phyloP scores from a whole-genome alignment of 1,140 invertebrate species.

The Lerema accius region DNA sequence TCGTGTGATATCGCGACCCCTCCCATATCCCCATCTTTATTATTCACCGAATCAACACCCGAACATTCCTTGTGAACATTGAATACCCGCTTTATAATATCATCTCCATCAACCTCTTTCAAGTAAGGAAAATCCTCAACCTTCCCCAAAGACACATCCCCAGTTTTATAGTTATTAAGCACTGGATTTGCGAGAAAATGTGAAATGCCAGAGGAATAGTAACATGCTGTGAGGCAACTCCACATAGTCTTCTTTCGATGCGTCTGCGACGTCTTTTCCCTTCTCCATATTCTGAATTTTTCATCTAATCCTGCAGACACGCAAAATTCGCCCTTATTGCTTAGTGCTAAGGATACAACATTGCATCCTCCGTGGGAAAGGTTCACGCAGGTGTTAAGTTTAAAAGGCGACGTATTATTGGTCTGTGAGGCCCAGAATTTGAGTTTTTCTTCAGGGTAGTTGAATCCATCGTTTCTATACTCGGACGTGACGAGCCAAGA shows the following conservation, averaged over 20 bases:
- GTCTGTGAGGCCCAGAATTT: slow-evolving; percentile 64
- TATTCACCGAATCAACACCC: slow-evolving; percentile 27
- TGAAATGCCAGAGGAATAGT: slow-evolving; percentile 68
- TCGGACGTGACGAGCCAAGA: slow-evolving; percentile 71
- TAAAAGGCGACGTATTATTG: slow-evolving; percentile 53
- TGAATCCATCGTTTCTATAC: slow-evolving; percentile 69
- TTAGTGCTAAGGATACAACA: slow-evolving; percentile 64
- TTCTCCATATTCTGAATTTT: slow-evolving; percentile 74
- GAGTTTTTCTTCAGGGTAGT: slow-evolving; percentile 69
- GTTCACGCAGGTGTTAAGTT: slow-evolving; percentile 69
- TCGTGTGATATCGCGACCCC: slow-evolving; percentile 76
- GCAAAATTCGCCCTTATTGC: slow-evolving; percentile 63
- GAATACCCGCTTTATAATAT: slow-evolving; percentile 60
- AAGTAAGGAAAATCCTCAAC: slow-evolving; percentile 53
- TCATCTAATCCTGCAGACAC: slow-evolving; percentile 67
- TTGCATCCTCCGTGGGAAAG: slow-evolving; percentile 72
- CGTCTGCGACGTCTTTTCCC: slow-evolving; percentile 41
- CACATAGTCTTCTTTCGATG: slow-evolving; percentile 49
- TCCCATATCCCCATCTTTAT: slow-evolving; percentile 57
- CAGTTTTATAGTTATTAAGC: slow-evolving; percentile 62
- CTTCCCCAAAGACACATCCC: slow-evolving; percentile 36
- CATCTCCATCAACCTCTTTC: slow-evolving; percentile 42
- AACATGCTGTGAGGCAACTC: slow-evolving; percentile 70
- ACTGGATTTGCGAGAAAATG: slow-evolving; percentile 54
- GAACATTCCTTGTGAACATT: slow-evolving; percentile 62